Conservation (phyloP, 1,140 invertebrate species). For the Oncopeltus fasciatus region DNA sequence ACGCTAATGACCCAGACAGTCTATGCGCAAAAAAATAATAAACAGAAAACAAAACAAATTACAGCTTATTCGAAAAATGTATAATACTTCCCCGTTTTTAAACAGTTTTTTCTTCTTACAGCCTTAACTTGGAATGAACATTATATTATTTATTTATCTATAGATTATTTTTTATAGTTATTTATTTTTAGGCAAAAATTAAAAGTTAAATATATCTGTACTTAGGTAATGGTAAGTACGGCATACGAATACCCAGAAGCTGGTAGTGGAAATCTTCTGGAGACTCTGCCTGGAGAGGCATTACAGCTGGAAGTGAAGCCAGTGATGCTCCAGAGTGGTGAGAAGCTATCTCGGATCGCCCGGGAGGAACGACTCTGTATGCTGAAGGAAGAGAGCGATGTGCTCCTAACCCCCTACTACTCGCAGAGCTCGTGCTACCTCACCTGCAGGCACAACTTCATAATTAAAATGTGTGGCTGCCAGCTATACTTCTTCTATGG, state of each 20-base stretch:
- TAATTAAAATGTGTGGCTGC: background rate
- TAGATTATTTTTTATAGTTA: no score
- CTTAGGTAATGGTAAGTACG: background rate
- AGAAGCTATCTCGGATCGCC: background rate
- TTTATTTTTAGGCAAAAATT: no score
- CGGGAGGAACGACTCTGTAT: background rate
- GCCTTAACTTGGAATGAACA: no score
- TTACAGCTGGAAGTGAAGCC: background rate
- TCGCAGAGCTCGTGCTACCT: background rate
- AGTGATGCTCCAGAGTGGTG: background rate
- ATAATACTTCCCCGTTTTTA: no score
- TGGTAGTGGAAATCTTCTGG: background rate
- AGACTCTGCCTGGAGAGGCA: background rate
- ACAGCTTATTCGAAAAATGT: no score
- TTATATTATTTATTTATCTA: no score
- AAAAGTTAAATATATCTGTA: no score
- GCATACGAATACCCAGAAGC: background rate
- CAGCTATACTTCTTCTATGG: background rate
- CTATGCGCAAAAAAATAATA: no score
- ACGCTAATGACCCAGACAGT: no score
- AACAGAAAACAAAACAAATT: no score
- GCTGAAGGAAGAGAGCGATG: background rate
- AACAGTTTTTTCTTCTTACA: no score
- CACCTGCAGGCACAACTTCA: background rate
- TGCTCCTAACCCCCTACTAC: background rate